Conservation (phyloP, 2,113 vertebrate genomes). For the Nerophis ophidion region DNA sequence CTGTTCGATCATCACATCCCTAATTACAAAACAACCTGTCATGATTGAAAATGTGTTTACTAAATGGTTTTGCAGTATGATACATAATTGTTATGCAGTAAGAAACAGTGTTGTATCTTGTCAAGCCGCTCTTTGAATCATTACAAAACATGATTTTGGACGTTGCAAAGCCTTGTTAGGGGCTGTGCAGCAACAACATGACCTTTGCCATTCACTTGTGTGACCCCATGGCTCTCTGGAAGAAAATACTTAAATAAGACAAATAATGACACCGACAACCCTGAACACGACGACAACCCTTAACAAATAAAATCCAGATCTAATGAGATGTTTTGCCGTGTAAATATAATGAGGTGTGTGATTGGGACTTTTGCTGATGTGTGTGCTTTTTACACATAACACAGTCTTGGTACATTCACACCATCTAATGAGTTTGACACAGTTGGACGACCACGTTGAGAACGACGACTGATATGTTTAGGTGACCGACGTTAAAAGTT, state of each 20-base stretch:
- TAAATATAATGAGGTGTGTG: not conserved
- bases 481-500: no score
- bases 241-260: not conserved
- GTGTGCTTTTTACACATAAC: not conserved
- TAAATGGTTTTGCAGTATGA: not conserved
- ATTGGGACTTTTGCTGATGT: not conserved
- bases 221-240: not conserved
- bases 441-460: not conserved
- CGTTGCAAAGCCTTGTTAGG: not conserved
- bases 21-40: conserved; percentile 8
- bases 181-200: not conserved
- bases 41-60: conserved; percentile 2
- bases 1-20: no score
- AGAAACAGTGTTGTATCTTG: not conserved
- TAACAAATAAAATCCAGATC: not conserved
- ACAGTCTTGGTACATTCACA: not conserved
- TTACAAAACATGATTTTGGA: not conserved
- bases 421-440: not conserved
- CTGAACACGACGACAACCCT: not conserved
- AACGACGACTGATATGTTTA: no score
- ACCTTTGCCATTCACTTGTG: not conserved
- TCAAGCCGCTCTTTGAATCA: not conserved
- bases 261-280: not conserved
- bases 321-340: conserved; percentile 1
- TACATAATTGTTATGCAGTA: not conserved